phyloP scores from a whole-genome alignment of 2,888 invertebrate genomes.

The Heteropelma amictum region DNA sequence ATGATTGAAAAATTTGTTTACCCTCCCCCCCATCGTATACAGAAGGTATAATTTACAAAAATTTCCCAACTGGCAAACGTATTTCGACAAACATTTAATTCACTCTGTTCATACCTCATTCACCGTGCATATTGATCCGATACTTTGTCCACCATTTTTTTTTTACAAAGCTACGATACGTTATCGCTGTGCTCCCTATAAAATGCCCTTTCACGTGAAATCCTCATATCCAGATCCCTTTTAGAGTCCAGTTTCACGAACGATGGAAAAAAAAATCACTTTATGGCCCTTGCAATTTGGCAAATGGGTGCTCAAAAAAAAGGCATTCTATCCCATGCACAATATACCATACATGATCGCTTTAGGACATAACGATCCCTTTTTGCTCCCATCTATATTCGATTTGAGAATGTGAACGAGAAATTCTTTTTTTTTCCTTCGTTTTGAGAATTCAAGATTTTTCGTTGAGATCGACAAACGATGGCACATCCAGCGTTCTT shows the following conservation, averaged over 20 bases:
- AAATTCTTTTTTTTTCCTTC: background rate
- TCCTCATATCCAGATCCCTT: slow-evolving; percentile 20
- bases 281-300: slow-evolving; percentile 23
- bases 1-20: too few species aligned
- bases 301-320: slow-evolving; percentile 39
- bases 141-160: slow-evolving; percentile 13
- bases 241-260: slow-evolving; percentile 11
- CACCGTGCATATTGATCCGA: background rate
- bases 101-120: background rate
- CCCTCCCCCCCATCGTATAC: too few species aligned
- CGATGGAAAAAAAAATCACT: slow-evolving; percentile 42
- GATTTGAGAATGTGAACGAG: background rate
- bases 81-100: background rate
- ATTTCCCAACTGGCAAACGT: background rate
- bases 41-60: too few species aligned
- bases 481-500: too few species aligned
- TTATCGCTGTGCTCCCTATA: slow-evolving; percentile 7
- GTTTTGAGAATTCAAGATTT: background rate
- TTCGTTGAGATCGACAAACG: too few species aligned
- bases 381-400: background rate
- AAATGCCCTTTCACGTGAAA: slow-evolving; percentile 12
- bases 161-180: slow-evolving; percentile 19
- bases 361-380: background rate
- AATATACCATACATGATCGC: background rate
- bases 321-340: background rate